Evolutionary conservation across 53 echinoderm and acorn worm species (phyloP), one percentile per base, ranked within the genome.

Genomic region (Arbacia lixula): DNA sequence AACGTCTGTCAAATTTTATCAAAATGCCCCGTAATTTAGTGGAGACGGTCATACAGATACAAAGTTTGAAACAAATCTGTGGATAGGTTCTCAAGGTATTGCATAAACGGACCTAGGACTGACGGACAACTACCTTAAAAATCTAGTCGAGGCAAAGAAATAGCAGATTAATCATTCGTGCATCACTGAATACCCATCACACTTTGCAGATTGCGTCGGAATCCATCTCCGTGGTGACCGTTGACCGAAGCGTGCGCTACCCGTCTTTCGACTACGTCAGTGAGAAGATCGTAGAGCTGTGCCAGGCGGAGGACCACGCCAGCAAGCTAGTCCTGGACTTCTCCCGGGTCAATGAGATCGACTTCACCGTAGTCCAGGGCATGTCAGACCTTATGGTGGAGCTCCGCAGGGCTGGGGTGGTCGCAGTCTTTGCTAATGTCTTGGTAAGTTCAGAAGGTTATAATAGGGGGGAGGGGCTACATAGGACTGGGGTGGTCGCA

Each of bases 361-460:
- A 95, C 69, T 93, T 83, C 36, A 95, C 92, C 17, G 78, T 84
- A 54, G 73, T 95, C 34, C 90, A 95, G 95, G 95, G 79, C 79
- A 16, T 78, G 41, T 60, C 58, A 36, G 79, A 78, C 39, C 79
- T 78, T 26, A 78, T 78, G 79, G 60, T 60, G 10, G 79, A 78
- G 28, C 58, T 78, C 25, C 57, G 79, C n/a, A 78, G 79, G 39
- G 58, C 58, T 28, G 60, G 79, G 12, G 27, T 78, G 0, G 27
- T 14, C 4, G 79, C 60, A 16, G 61, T 26, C 24, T 78, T 78
- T 39, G 79, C 79, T 19, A 78, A 78, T 60, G 79, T 78, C 79
- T 60, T 78, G 79, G 79, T 78, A 37, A 78, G 79, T 78, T 36
- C 4, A 16, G n/a, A n/a, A n/a, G n/a, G n/a, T n/a, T n/a, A n/a